Evolutionary conservation across 2,888 invertebrate species (phyloP).

Genomic region (Seira ritae): DNA sequence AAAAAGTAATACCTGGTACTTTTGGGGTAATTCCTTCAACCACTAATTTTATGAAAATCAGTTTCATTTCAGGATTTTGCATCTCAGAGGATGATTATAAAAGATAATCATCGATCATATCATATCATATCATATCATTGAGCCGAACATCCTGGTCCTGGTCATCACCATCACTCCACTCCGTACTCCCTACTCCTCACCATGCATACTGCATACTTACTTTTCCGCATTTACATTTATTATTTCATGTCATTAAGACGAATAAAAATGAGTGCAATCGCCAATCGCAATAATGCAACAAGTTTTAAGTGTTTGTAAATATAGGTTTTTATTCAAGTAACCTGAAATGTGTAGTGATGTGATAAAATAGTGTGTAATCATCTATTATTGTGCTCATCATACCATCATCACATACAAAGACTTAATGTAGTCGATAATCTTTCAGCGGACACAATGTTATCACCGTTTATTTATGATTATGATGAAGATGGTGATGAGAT

Average conservation of each 20-base stretch:
- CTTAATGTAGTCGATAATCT: background rate
- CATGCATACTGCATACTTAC: no score
- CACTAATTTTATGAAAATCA: background rate
- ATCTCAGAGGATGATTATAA: no score
- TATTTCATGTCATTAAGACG: background rate
- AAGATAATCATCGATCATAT: background rate
- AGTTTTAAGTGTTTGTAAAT: slow-evolving; percentile 13
- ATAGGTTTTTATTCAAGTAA: background rate
- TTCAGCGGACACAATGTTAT: slow-evolving; percentile 3
- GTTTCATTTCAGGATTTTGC: background rate
- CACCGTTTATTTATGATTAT: background rate
- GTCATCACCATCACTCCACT: background rate
- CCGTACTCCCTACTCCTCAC: no score
- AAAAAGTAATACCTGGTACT: slow-evolving; percentile 14
- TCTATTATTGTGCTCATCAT: background rate
- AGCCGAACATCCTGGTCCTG: no score
- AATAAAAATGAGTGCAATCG: background rate
- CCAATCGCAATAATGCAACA: no score
- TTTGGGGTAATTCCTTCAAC: background rate
- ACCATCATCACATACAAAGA: background rate
- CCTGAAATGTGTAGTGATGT: background rate
- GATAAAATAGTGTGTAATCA: background rate
- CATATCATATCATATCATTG: no score
- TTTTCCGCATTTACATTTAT: slow-evolving; percentile 1
- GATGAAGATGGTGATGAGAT: no score